Percentiles rank a stretch among this genome's conserved stretches.
Evolutionary conservation across 1,140 invertebrate species (phyloP).

Genomic region (Tetranychus cinnabarinus): DNA sequence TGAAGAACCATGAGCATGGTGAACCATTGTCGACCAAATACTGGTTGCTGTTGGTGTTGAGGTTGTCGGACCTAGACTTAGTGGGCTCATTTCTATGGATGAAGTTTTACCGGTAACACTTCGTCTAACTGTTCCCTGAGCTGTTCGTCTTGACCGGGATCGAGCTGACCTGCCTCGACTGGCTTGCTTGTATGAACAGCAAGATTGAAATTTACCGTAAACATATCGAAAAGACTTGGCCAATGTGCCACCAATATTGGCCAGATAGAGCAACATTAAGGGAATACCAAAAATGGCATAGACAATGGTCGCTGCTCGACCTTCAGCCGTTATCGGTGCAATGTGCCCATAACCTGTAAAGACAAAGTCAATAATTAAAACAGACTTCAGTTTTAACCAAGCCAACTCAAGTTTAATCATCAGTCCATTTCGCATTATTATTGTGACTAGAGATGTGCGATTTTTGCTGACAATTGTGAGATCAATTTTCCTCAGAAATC

Average conservation of each 20-base stretch:
- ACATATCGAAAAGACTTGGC: conserved; percentile 22
- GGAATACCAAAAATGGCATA: conserved; percentile 63
- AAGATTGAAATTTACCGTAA: conserved; percentile 16
- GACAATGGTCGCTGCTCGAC: conserved; percentile 58
- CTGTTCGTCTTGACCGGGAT: not conserved
- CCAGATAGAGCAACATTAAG: conserved; percentile 34
- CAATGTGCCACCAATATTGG: conserved; percentile 24
- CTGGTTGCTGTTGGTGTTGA: no score
- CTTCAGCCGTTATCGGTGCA: conserved; percentile 43
- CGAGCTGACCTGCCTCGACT: not conserved
- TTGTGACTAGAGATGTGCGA: no score
- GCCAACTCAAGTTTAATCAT: no score
- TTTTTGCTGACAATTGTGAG: no score
- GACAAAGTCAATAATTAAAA: not conserved
- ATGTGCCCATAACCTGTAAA: conserved; percentile 47
- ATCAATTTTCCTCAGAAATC: no score
- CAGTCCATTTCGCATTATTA: no score
- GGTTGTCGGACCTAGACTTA: no score
- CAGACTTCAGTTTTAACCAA: no score
- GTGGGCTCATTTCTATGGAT: not conserved
- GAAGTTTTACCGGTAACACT: not conserved
- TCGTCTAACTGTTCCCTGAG: not conserved
- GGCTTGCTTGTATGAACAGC: not conserved
- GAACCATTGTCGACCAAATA: not conserved
- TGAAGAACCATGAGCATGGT: not conserved